These are phyloP conservation scores for Taenioides sp. DNA, from an alignment of 2,797 vertebrate genomes.

Conservation along the genomic window DNA sequence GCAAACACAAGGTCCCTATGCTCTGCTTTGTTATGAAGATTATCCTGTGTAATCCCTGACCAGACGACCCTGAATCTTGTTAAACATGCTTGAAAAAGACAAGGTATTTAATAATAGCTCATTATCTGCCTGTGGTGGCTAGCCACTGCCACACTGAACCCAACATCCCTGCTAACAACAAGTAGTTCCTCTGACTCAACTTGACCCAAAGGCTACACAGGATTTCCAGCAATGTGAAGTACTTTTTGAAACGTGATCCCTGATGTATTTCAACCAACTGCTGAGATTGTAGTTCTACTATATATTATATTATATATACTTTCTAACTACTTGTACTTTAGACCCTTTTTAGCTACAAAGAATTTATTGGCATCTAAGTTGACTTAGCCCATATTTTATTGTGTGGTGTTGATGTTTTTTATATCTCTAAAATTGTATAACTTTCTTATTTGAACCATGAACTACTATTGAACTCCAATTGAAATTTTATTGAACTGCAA, in stretches of 20 bases:
- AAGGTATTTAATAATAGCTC: slow-evolving; percentile 29
- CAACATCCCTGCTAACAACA: slow-evolving; percentile 40
- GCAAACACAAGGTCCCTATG: background rate
- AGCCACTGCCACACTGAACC: slow-evolving; percentile 41
- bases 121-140: slow-evolving; percentile 21
- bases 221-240: slow-evolving; percentile 52
- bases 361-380: no score
- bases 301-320: background rate
- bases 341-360: no score
- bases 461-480: no score
- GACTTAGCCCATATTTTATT: no score
- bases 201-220: slow-evolving; percentile 43
- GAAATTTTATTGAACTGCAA: no score
- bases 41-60: slow-evolving; percentile 32
- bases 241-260: slow-evolving; percentile 38
- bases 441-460: no score
- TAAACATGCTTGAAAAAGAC: slow-evolving; percentile 26
- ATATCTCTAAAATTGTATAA: no score
- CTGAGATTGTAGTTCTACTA: background rate
- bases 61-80: slow-evolving; percentile 27
- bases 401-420: no score
- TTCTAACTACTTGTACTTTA: background rate
- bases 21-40: slow-evolving; percentile 27
- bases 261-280: background rate
- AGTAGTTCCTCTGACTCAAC: slow-evolving; percentile 32